Conservation (phyloP, 2,888 invertebrate species). For the Halictus quadricinctus region DNA sequence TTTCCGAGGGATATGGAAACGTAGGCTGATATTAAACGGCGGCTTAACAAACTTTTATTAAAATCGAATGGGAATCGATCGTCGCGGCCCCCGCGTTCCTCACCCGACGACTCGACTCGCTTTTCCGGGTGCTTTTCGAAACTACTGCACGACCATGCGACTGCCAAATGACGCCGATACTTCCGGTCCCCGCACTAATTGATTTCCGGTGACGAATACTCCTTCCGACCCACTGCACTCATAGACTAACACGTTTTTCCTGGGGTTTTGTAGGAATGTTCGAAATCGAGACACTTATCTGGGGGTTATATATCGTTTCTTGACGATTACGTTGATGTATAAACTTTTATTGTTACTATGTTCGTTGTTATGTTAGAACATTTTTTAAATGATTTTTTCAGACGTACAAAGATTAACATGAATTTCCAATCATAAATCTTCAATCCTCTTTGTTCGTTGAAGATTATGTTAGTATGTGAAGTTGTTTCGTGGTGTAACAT, state of each 20-base stretch:
- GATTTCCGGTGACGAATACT: not conserved
- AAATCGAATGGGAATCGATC: slow-evolving; percentile 55
- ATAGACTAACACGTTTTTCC: not conserved
- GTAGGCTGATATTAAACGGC: slow-evolving; percentile 36
- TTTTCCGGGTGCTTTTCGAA: not conserved
- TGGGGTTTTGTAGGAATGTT: not conserved
- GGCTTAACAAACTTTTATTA: slow-evolving; percentile 66
- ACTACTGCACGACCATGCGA: not conserved
- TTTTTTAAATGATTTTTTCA: too few relatives aligned
- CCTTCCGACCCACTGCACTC: too few relatives aligned
- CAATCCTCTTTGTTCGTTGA: too few relatives aligned
- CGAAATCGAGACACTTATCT: not conserved
- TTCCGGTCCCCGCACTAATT: not conserved
- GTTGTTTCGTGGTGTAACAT: too few relatives aligned
- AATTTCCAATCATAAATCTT: too few relatives aligned
- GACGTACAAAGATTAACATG: too few relatives aligned
- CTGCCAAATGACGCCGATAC: not conserved
- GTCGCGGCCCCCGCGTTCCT: not conserved
- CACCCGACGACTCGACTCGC: not conserved
- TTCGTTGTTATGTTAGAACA: too few relatives aligned
- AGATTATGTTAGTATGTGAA: too few relatives aligned
- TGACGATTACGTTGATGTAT: too few relatives aligned
- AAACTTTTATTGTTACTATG: too few relatives aligned
- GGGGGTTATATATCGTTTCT: not conserved
- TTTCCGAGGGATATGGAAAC: slow-evolving; percentile 33